A percentile compares a stretch with the other conserved stretches of the same genome.
Conservation (phyloP, 2,797 vertebrate species). For the Rhadinocentrus ornatus region DNA sequence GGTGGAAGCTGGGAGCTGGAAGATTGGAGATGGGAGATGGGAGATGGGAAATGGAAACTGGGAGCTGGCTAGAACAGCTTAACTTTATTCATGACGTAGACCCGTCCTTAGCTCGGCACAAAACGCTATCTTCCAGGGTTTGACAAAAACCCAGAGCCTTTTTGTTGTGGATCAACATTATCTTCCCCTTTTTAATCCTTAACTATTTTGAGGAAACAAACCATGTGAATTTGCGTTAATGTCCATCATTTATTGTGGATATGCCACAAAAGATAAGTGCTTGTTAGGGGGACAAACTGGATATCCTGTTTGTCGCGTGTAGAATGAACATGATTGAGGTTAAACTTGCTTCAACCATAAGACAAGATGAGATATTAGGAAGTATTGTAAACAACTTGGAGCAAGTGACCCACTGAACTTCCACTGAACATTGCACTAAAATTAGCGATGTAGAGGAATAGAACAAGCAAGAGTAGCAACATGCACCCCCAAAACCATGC, state of each 20-base stretch:
- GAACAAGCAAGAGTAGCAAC: conserved; percentile 9
- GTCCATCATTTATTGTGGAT: conserved; percentile 30
- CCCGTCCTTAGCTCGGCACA: neutral
- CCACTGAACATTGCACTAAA: conserved; percentile 22
- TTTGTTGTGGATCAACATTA: too few relatives aligned
- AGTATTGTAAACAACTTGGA: conserved; percentile 39
- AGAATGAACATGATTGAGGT: conserved; percentile 8
- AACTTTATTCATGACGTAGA: conserved; percentile 21
- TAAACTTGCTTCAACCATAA: conserved; percentile 4
- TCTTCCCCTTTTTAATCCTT: too few relatives aligned
- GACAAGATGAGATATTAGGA: conserved; percentile 20
- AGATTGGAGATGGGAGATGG: too few relatives aligned
- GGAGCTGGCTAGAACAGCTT: conserved; percentile 4
- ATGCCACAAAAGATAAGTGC: neutral
- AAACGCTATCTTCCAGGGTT: too few relatives aligned
- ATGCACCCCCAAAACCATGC: conserved; percentile 17
- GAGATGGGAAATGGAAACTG: neutral
- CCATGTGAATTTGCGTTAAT: neutral
- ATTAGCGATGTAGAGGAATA: conserved; percentile 24
- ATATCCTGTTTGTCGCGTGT: conserved; percentile 38
- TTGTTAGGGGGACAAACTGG: conserved; percentile 22
- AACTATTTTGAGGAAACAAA: too few relatives aligned
- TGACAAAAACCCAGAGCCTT: too few relatives aligned
- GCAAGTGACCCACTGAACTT: conserved; percentile 61
- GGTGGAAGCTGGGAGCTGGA: too few relatives aligned